Base-by-base conservation (phyloP, 2,888 invertebrate species). In the Sthenelais limicola region DNA sequence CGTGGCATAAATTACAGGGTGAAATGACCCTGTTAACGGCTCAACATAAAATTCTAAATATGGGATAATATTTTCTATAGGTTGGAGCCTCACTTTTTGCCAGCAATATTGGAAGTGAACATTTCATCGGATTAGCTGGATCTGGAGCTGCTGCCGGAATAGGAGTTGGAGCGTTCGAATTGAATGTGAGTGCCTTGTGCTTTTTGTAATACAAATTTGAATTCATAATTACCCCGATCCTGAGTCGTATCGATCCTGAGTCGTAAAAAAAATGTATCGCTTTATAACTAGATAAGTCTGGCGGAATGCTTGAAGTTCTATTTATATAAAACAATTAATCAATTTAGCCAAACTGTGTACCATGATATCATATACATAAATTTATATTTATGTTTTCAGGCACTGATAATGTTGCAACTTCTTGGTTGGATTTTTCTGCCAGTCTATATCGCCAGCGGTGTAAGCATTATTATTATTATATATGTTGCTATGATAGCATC, bases 351-450 rank as follows among this genome's bases (percentile, higher is more conserved):
- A 84, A 15, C 80, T n/a, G n/a, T n/a, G n/a, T n/a, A n/a, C n/a
- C n/a, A n/a, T n/a, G n/a, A n/a, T n/a, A n/a, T n/a, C n/a, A n/a
- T n/a, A n/a, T 9, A 51, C 26, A 9, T 12, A 18, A 9, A 51
- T n/a, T n/a, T n/a, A n/a, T n/a, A n/a, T n/a, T n/a, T 7, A 51
- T 51, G 5, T 68, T 68, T 68, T 18, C 51, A 71, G 73, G 73
- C 73, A 1, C 71, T 54, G 54, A 56, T 79, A 18, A 52, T 79
- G 33, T 70, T 79, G 5, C 78, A 77, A 52, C 70, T 85, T 58
- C 74, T 86, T 24, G 85, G 82, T 18, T 86, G 85, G 85, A 66
- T 86, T 4, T 86, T 86, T 72, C 81, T 86, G 24, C 86, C 86
- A 0, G 86, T 86, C 30, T 86, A 86, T 74, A 84, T 86, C 43